Evolutionary conservation across 2,888 invertebrate species (phyloP).

Genomic region (Lysandra bellargus): DNA sequence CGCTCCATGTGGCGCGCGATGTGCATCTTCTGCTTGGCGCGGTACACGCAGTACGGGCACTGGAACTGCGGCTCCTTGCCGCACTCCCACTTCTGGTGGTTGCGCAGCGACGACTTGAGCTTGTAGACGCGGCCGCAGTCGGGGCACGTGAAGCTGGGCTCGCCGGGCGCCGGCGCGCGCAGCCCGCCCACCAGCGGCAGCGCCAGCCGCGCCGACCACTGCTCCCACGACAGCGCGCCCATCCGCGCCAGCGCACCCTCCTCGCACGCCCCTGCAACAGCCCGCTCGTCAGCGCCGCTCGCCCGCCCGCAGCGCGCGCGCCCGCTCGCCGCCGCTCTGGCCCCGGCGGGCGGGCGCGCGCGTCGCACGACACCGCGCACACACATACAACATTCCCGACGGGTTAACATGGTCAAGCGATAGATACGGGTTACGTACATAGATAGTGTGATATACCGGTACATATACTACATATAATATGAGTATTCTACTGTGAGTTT

Average conservation of each 20-base stretch:
- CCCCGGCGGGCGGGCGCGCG: slow-evolving; percentile 43
- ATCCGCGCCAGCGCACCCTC: slow-evolving; percentile 76
- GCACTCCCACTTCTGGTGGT: slow-evolving; percentile 93
- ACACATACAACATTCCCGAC: slow-evolving; percentile 64
- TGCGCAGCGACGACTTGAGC: slow-evolving; percentile 90
- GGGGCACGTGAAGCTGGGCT: slow-evolving; percentile 85
- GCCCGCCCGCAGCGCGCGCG: slow-evolving; percentile 39
- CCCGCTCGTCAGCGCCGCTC: slow-evolving; percentile 48
- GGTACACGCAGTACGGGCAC: slow-evolving; percentile 91
- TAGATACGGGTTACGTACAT: slow-evolving; percentile 63
- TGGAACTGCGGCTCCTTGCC: slow-evolving; percentile 92
- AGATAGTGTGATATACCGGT: slow-evolving; percentile 44
- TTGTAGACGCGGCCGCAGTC: slow-evolving; percentile 93
- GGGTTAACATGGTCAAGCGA: slow-evolving; percentile 71
- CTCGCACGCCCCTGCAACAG: slow-evolving; percentile 61
- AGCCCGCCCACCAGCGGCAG: slow-evolving; percentile 84
- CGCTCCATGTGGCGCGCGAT: slow-evolving; percentile 91
- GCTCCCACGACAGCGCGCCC: slow-evolving; percentile 85
- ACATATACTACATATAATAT: slow-evolving; percentile 48
- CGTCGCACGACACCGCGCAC: slow-evolving; percentile 41
- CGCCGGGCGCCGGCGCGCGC: slow-evolving; percentile 58
- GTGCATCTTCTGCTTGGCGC: slow-evolving; percentile 92
- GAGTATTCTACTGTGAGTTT: slow-evolving; percentile 72
- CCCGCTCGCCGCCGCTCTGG: slow-evolving; percentile 41
- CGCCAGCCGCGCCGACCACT: slow-evolving; percentile 88